Percentiles rank a stretch among this genome's conserved stretches.
Evolutionary conservation across 2,888 invertebrate genomes (phyloP).

Genomic region (Diarsia dahlii): DNA sequence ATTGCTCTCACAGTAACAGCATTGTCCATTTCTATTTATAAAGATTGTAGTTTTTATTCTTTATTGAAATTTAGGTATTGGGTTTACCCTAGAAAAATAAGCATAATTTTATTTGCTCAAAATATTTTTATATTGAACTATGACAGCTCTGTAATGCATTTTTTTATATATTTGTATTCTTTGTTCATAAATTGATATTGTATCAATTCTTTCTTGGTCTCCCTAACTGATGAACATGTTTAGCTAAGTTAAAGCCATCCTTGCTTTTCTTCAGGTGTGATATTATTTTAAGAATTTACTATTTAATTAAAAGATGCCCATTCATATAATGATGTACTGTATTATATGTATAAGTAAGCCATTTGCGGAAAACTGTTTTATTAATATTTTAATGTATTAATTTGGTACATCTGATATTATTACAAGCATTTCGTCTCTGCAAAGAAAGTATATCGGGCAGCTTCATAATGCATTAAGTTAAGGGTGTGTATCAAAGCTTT

Average conservation of each 20-base stretch:
- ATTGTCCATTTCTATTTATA: slow-evolving; percentile 51
- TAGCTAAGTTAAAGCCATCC: slow-evolving; percentile 63
- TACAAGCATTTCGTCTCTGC: slow-evolving; percentile 8
- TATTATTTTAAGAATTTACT: slow-evolving; percentile 68
- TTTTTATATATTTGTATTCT: slow-evolving; percentile 42
- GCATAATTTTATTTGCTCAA: slow-evolving; percentile 73
- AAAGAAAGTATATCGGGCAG: slow-evolving; percentile 31
- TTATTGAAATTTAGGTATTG: slow-evolving; percentile 63
- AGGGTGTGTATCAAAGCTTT: slow-evolving; percentile 36
- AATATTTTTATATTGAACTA: slow-evolving; percentile 64
- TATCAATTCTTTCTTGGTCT: slow-evolving; percentile 39
- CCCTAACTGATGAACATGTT: slow-evolving; percentile 54
- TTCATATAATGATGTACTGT: slow-evolving; percentile 31
- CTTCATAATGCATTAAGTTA: slow-evolving; percentile 27
- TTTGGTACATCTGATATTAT: slow-evolving; percentile 20
- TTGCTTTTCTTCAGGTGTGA: slow-evolving; percentile 71
- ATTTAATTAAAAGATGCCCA: slow-evolving; percentile 60
- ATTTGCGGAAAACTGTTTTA: slow-evolving; percentile 31
- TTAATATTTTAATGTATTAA: slow-evolving; percentile 36
- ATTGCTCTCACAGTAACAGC: slow-evolving; percentile 59
- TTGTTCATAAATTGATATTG: slow-evolving; percentile 34
- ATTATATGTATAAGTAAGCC: slow-evolving; percentile 16
- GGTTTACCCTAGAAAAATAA: slow-evolving; percentile 68
- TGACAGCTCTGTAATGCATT: slow-evolving; percentile 63
- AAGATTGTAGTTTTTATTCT: slow-evolving; percentile 56